phyloP scores from a whole-genome alignment of 2,113 vertebrate species.

The Crocuta crocuta region DNA sequence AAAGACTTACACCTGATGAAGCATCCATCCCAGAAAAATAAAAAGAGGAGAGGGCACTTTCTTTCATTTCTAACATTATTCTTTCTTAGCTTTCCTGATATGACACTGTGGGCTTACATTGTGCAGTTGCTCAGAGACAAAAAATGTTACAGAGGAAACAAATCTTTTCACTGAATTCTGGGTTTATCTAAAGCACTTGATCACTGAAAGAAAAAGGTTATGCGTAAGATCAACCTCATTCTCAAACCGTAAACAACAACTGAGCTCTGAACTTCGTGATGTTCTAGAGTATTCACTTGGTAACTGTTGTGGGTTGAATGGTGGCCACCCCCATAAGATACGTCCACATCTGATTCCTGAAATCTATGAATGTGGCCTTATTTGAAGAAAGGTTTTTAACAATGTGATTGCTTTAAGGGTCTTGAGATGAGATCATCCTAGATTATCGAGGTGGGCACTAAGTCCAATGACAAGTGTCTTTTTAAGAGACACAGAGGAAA shows the following conservation, averaged over 20 bases:
- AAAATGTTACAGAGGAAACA: neutral
- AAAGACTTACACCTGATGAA: neutral
- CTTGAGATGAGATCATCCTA: neutral
- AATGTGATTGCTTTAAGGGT: neutral
- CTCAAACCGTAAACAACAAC: neutral
- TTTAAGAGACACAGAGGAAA: neutral
- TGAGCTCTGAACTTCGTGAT: neutral
- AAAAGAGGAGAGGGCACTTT: neutral
- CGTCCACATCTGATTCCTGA: neutral
- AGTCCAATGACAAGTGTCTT: neutral
- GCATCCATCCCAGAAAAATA: neutral
- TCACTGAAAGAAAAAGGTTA: neutral
- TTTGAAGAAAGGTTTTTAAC: neutral
- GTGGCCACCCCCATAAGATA: neutral
- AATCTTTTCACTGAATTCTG: conserved; percentile 14
- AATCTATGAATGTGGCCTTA: neutral
- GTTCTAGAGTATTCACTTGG: neutral
- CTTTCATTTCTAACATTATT: neutral
- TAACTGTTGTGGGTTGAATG: neutral
- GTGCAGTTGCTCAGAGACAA: neutral
- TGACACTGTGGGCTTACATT: neutral
- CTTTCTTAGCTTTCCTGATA: neutral
- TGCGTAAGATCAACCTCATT: neutral
- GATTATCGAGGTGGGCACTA: neutral
- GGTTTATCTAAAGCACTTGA: neutral